Evolutionary conservation across 2,797 vertebrate species (phyloP).

Genomic region (Microctenopoma lineatum): DNA sequence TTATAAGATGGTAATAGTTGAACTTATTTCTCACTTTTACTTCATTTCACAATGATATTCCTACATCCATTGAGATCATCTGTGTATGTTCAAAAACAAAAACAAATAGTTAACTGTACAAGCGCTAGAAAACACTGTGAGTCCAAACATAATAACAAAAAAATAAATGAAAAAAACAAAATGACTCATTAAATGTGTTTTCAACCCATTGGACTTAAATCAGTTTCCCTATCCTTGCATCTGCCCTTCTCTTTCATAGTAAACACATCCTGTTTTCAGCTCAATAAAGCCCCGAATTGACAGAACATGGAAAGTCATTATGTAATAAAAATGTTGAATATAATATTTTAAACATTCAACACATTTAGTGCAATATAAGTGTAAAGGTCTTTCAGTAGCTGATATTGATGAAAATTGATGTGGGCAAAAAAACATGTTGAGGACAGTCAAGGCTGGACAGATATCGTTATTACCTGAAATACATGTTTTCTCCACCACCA

Average conservation of each 20-base stretch:
- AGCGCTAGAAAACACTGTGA: too few relatives aligned
- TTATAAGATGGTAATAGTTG: not conserved
- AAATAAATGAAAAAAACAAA: not conserved
- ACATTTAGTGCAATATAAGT: too few relatives aligned
- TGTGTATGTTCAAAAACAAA: too few relatives aligned
- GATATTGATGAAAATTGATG: too few relatives aligned
- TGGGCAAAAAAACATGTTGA: too few relatives aligned
- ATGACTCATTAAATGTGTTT: constrained; percentile 42
- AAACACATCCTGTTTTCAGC: constrained; percentile 44
- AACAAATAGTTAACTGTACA: too few relatives aligned
- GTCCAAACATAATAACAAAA: too few relatives aligned
- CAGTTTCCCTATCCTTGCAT: not conserved
- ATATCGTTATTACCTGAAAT: too few relatives aligned
- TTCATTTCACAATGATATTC: not conserved
- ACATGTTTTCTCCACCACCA: too few relatives aligned
- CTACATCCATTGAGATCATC: not conserved
- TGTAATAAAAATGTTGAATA: not conserved
- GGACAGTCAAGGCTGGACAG: too few relatives aligned
- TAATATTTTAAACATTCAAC: too few relatives aligned
- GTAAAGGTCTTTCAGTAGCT: too few relatives aligned
- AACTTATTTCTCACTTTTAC: not conserved
- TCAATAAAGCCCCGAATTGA: constrained; percentile 2
- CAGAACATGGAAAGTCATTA: not conserved
- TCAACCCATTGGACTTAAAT: constrained; percentile 27
- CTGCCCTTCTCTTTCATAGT: constrained; percentile 3